Percentiles rank a stretch among this genome's conserved stretches.
phyloP scores from a whole-genome alignment of 1,140 invertebrate genomes.

The Tribolium castaneum region DNA sequence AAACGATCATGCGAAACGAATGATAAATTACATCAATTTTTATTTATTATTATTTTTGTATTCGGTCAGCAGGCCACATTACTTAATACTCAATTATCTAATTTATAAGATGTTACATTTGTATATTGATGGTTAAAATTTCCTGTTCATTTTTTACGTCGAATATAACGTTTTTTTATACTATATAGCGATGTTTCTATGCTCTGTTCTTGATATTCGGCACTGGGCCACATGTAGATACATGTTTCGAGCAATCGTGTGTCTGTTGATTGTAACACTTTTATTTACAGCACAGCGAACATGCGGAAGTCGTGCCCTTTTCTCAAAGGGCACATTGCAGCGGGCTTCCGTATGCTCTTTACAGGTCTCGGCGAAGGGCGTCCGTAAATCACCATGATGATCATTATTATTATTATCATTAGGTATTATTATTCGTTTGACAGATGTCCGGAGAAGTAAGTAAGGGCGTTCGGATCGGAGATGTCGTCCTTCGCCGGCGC shows the following conservation, averaged over 20 bases:
- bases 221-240: constrained; percentile 58
- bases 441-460: background rate
- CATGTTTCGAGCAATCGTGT: constrained; percentile 65
- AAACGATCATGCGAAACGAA: constrained; percentile 23
- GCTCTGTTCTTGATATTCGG: constrained; percentile 60
- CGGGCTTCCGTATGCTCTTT: constrained; percentile 28
- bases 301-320: constrained; percentile 23
- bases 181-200: constrained; percentile 40
- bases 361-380: constrained; percentile 37
- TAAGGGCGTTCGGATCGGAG: background rate
- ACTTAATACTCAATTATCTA: constrained; percentile 35
- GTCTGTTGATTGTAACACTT: constrained; percentile 58
- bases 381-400: background rate
- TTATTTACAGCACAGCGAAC: constrained; percentile 48
- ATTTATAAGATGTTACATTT: constrained; percentile 25
- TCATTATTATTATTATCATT: background rate
- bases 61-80: constrained; percentile 42
- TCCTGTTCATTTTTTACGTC: constrained; percentile 38
- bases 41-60: constrained; percentile 8
- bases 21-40: background rate
- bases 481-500: constrained; percentile 37
- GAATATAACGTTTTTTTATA: constrained; percentile 37
- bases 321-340: background rate
- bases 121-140: constrained; percentile 31
- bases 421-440: background rate